Evolutionary conservation across 2,113 vertebrate species (phyloP).

Genomic region (Pholis gunnellus): DNA sequence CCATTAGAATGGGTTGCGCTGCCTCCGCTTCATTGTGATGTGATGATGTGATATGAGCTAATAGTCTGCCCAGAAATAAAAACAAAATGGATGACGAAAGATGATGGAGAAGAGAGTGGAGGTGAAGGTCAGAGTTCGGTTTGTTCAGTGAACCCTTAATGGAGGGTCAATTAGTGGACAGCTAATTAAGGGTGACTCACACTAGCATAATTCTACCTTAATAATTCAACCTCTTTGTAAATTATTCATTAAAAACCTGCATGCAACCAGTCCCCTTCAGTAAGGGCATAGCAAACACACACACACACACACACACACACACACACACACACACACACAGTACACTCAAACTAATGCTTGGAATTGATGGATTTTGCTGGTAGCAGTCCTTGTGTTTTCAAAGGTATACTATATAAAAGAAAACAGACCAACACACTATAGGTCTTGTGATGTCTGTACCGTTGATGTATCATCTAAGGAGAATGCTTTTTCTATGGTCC

Average conservation of each 20-base stretch:
- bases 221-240: slow-evolving; percentile 66
- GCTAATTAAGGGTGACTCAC: slow-evolving; percentile 59
- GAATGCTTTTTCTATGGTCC: not conserved
- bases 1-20: not conserved
- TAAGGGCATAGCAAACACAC: slow-evolving; percentile 11
- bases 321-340: not conserved
- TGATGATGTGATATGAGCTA: not conserved
- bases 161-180: slow-evolving; percentile 55
- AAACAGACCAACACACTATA: not conserved
- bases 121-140: slow-evolving; percentile 23
- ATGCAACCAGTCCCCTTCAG: slow-evolving; percentile 19
- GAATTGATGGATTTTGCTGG: not conserved
- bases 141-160: slow-evolving; percentile 53
- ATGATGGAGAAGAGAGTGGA: not conserved
- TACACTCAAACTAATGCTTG: not conserved
- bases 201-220: slow-evolving; percentile 61
- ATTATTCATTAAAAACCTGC: slow-evolving; percentile 68
- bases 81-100: not conserved
- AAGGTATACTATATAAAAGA: not conserved
- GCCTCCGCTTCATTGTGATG: slow-evolving; percentile 13
- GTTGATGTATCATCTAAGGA: not conserved
- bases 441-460: too few relatives aligned
- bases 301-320: not conserved
- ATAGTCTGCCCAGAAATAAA: not conserved
- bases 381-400: not conserved